These are phyloP conservation scores for Melipona quadrifasciata DNA, from an alignment of 1,140 invertebrate genomes.

Conservation along the genomic window DNA sequence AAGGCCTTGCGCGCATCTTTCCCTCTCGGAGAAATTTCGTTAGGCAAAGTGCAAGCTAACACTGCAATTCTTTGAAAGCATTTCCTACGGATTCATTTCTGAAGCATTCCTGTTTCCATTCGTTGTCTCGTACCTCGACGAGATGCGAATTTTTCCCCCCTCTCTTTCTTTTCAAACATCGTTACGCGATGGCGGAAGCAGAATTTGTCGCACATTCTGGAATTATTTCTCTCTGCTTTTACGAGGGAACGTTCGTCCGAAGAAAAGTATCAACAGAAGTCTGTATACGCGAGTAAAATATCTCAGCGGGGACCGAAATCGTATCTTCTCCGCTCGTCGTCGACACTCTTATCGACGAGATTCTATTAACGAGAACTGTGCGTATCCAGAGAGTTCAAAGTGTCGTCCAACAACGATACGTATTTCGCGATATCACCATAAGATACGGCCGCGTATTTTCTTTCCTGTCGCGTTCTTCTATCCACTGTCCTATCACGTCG, in stretches of 20 bases:
- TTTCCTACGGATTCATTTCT: neutral
- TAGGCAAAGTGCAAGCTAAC: neutral
- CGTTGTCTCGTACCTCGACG: neutral
- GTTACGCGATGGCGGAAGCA: neutral
- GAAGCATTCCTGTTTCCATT: neutral
- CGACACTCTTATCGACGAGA: neutral
- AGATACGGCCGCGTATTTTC: slow-evolving; percentile 16
- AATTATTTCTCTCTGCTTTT: neutral
- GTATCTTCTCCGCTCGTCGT: neutral
- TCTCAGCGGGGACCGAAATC: neutral
- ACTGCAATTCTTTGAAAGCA: slow-evolving; percentile 14
- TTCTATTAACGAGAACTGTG: slow-evolving; percentile 4
- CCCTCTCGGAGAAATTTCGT: slow-evolving; percentile 10
- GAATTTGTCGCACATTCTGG: neutral
- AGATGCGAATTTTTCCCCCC: neutral
- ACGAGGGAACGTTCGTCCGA: neutral
- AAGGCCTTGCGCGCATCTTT: neutral
- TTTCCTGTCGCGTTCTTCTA: neutral
- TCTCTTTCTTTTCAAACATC: neutral
- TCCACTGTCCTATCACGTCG: neutral
- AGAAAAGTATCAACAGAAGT: neutral
- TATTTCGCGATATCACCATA: slow-evolving; percentile 23
- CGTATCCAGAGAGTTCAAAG: neutral
- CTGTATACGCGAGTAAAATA: too few species aligned
- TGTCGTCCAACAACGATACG: slow-evolving; percentile 24